Conservation (phyloP, 2,797 vertebrate species). For the Pempheris klunzingeri region DNA sequence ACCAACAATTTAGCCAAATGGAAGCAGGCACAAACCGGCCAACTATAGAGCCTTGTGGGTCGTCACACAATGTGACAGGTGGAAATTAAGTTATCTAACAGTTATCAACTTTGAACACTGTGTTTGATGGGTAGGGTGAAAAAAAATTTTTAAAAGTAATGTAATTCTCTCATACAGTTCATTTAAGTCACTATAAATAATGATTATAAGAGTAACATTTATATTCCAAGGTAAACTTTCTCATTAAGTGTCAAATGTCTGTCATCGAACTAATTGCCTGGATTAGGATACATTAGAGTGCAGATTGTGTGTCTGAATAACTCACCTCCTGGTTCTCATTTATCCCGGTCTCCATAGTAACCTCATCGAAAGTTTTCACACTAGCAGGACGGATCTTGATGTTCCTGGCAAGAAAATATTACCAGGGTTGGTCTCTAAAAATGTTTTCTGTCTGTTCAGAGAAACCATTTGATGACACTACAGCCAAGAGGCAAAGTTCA, state of each 20-base stretch:
- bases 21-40: background rate
- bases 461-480: constrained; percentile 41
- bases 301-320: constrained; percentile 32
- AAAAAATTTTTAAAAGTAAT: background rate
- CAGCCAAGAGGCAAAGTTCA: constrained; percentile 48
- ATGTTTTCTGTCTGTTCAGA: constrained; percentile 25
- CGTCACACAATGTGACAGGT: background rate
- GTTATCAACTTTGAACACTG: background rate
- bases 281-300: background rate
- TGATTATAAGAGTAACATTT: too few species aligned
- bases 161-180: background rate
- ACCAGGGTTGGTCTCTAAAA: constrained; percentile 54
- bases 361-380: constrained; percentile 93
- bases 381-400: constrained; percentile 90
- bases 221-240: background rate
- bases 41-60: constrained; percentile 9
- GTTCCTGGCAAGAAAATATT: constrained; percentile 79
- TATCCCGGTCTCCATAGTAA: constrained; percentile 87
- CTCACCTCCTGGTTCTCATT: constrained; percentile 88
- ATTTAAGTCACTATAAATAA: background rate
- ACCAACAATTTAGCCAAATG: background rate
- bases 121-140: background rate
- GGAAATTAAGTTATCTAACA: background rate
- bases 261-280: background rate
- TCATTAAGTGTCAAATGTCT: background rate